Evolutionary conservation across 2,888 invertebrate genomes (phyloP).

Genomic region (Toxonevra muliebris): DNA sequence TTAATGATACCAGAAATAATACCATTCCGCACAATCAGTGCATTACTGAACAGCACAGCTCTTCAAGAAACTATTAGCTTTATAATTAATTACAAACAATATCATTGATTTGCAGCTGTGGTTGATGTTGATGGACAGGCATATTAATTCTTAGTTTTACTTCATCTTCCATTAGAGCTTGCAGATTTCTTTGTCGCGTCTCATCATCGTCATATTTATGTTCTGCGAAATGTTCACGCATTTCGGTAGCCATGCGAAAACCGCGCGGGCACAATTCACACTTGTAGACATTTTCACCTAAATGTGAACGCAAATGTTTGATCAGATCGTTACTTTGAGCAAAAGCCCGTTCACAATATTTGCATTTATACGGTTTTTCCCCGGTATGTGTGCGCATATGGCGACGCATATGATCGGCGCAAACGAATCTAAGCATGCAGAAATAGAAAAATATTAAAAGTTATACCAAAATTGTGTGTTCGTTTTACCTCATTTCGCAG

Average conservation of each 20-base stretch:
- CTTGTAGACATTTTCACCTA: constrained; percentile 70
- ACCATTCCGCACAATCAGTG: no score
- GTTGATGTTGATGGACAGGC: not conserved
- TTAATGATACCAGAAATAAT: no score
- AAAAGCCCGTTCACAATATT: constrained; percentile 44
- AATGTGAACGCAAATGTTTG: constrained; percentile 66
- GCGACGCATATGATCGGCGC: constrained; percentile 69
- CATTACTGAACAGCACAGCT: no score
- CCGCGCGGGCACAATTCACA: constrained; percentile 54
- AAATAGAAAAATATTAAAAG: constrained; percentile 4
- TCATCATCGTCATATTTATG: constrained; percentile 43
- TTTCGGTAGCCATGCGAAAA: constrained; percentile 40
- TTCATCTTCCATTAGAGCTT: constrained; percentile 37
- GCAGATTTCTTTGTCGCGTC: constrained; percentile 34
- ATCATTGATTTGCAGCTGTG: no score
- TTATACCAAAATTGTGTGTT: not conserved
- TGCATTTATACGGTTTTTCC: constrained; percentile 48
- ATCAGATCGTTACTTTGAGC: constrained; percentile 47
- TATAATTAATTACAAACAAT: no score
- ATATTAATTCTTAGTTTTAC: constrained; percentile 29
- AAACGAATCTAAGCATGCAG: constrained; percentile 64
- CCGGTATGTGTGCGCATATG: constrained; percentile 71
- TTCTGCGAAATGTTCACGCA: constrained; percentile 41
- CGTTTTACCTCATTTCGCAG: constrained; percentile 47
- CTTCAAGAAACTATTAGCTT: no score